Evolutionary conservation across 2,888 invertebrate species (phyloP).

Genomic region (Apamea anceps): DNA sequence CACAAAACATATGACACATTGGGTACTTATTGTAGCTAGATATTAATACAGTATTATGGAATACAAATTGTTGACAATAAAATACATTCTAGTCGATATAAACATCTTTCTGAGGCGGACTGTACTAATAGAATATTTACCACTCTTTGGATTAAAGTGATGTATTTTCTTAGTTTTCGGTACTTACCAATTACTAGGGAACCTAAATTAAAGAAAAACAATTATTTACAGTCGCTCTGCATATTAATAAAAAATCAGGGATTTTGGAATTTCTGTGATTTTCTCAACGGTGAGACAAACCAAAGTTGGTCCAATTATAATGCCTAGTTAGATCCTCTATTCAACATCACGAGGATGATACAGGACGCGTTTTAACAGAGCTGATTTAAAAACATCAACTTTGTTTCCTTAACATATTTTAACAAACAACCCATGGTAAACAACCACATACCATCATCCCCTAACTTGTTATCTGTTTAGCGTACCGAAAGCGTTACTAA

Average conservation of each 20-base stretch:
- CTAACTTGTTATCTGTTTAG: constrained; percentile 47
- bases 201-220: too few species aligned
- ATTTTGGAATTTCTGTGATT: neutral
- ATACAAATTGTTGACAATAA: too few species aligned
- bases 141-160: neutral
- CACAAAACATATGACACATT: too few species aligned
- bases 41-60: too few species aligned
- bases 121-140: neutral
- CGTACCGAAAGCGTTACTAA: constrained; percentile 36
- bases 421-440: constrained; percentile 16
- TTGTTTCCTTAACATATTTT: neutral
- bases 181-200: neutral
- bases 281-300: neutral
- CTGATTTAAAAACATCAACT: neutral
- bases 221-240: too few species aligned
- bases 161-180: neutral
- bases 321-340: neutral
- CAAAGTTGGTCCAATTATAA: neutral
- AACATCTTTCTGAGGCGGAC: too few species aligned
- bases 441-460: constrained; percentile 33
- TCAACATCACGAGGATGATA: too few species aligned
- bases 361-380: neutral
- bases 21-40: too few species aligned
- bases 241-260: neutral
- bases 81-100: too few species aligned